Base-by-base conservation (phyloP, 2,888 invertebrate genomes). In the Hemistola chrysoprasaria region DNA sequence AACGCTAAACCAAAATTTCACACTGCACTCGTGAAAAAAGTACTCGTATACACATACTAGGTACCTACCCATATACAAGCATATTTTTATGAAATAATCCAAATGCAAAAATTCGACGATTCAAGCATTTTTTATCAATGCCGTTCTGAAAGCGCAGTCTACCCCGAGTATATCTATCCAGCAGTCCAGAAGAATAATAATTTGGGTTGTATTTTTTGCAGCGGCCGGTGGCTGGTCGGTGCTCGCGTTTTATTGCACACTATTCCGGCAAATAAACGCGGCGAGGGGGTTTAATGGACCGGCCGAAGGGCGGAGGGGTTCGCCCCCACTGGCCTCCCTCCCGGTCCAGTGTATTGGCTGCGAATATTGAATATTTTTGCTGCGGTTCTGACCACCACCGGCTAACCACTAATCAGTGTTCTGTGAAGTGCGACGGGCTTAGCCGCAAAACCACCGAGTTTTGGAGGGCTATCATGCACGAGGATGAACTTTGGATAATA, bases 181-280 rank as follows among this genome's bases (percentile, higher is more conserved):
- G 51, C 52, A 60, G 65, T 71, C 70, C 66, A 76, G 71, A 78
- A 76, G 77, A 79, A 76, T 77, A 77, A 80, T 79, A 76, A 79
- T 79, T 82, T 74, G 65, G 70, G 75, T 69, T 71, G 71, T 79
- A 78, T 83, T 84, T 84, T 83, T 83, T 81, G 71, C 74, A 71
- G 76, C 67, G 78, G 76, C 72, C 70, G 68, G 61, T 71, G 76
- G 74, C 70, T 76, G 72, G 74, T 67, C 67, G 71, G 65, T 66
- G 70, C 69, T 77, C 75, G 74, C 78, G 72, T 84, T 86, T 85
- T 85, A 86, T 84, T 85, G 82, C 86, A 70, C 80, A 81, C 86
- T 84, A 86, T 84, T 79, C 83, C 80, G 74, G 70, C 72, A 78
- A 80, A 85, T 85, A 85, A 84, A 82, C 80, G 78, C 67, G 73